phyloP scores from a whole-genome alignment of 1,140 invertebrate species.

The Anastrepha ludens region DNA sequence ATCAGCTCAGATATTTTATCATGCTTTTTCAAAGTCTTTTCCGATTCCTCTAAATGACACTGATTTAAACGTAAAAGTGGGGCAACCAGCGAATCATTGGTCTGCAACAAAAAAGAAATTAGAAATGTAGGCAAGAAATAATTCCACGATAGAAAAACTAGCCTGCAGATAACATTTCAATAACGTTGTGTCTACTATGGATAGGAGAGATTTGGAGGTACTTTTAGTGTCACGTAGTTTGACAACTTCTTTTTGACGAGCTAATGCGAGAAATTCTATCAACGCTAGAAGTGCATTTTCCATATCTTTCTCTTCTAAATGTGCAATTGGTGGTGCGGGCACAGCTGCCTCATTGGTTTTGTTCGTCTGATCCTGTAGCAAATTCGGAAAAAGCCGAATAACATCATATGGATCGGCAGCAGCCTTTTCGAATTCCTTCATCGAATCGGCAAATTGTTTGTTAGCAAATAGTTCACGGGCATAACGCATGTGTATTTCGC shows the following conservation, averaged over 20 bases:
- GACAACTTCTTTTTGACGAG: slow-evolving; percentile 77
- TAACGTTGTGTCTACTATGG: slow-evolving; percentile 97
- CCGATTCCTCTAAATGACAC: slow-evolving; percentile 95
- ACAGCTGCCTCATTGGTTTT: slow-evolving; percentile 76
- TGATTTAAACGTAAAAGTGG: slow-evolving; percentile 94
- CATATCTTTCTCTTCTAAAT: slow-evolving; percentile 87
- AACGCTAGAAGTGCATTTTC: slow-evolving; percentile 92
- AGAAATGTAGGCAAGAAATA: slow-evolving; percentile 60
- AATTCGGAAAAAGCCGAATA: slow-evolving; percentile 93
- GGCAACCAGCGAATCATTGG: slow-evolving; percentile 94
- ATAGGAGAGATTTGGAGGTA: slow-evolving; percentile 80
- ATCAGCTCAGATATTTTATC: slow-evolving; percentile 95
- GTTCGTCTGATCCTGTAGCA: slow-evolving; percentile 79
- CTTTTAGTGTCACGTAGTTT: slow-evolving; percentile 66
- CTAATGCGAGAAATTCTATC: slow-evolving; percentile 91
- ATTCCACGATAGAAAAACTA: slow-evolving; percentile 56
- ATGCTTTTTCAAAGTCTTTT: slow-evolving; percentile 89
- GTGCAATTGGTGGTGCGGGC: slow-evolving; percentile 75
- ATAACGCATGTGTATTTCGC: slow-evolving; percentile 91
- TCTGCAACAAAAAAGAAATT: slow-evolving; percentile 76
- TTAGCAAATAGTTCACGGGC: slow-evolving; percentile 93
- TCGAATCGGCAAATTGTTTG: slow-evolving; percentile 90
- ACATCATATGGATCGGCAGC: slow-evolving; percentile 95
- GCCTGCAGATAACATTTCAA: slow-evolving; percentile 97
- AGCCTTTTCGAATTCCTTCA: slow-evolving; percentile 92